Percentiles rank a stretch among this genome's conserved stretches.
These are phyloP conservation scores for Elysia chlorotica DNA, from an alignment of 1,140 invertebrate genomes.

Conservation along the genomic window DNA sequence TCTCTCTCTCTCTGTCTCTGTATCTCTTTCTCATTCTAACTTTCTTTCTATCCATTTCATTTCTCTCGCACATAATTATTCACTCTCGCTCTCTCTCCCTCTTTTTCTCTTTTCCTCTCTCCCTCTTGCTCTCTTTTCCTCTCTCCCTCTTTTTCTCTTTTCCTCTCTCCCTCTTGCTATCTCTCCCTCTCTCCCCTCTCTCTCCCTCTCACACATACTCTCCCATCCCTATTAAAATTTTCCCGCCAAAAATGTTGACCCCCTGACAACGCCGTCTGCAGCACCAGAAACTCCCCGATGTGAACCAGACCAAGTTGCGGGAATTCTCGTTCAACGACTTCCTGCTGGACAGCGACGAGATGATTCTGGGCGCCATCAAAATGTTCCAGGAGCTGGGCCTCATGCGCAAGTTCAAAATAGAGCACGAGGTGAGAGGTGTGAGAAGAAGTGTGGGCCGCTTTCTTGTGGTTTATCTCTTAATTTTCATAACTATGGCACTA, in stretches of 20 bases:
- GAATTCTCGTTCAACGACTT: slow-evolving; percentile 89
- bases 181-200: not conserved
- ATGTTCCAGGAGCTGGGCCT: slow-evolving; percentile 94
- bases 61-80: too few species aligned
- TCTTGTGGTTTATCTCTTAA: not conserved
- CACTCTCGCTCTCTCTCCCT: too few species aligned
- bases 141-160: not conserved
- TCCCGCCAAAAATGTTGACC: too few species aligned
- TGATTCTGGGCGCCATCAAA: slow-evolving; percentile 83
- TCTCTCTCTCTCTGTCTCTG: too few species aligned
- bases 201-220: not conserved
- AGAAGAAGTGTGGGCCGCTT: not conserved
- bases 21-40: too few species aligned
- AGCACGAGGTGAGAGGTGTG: slow-evolving; percentile 77
- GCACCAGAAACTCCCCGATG: slow-evolving; percentile 38
- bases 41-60: too few species aligned
- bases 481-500: not conserved
- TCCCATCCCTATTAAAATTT: not conserved
- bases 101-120: too few species aligned
- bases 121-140: too few species aligned
- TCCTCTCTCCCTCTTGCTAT: not conserved
- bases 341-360: slow-evolving; percentile 86
- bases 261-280: too few species aligned
- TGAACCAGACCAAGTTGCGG: slow-evolving; percentile 33
- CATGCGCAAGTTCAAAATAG: slow-evolving; percentile 89